These are phyloP conservation scores for Solenopsis invicta DNA, from an alignment of 1,140 invertebrate genomes.

Conservation along the genomic window DNA sequence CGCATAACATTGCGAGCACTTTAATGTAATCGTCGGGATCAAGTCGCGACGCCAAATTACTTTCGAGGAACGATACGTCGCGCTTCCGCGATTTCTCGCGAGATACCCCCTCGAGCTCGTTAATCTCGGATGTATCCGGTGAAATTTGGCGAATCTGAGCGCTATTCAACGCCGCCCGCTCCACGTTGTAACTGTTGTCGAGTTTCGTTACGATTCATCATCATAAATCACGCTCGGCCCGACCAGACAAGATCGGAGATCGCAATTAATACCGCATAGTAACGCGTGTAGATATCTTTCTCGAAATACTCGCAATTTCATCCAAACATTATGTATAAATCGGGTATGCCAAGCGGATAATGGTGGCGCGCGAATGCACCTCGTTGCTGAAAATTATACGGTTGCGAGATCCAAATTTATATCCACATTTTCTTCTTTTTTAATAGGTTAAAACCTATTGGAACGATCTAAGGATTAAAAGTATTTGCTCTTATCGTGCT, in stretches of 20 bases:
- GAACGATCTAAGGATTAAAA: constrained; percentile 16
- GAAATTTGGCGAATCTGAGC: constrained; percentile 59
- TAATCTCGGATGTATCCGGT: constrained; percentile 62
- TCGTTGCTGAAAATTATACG: not conserved
- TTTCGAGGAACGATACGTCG: constrained; percentile 48
- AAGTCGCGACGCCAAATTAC: constrained; percentile 51
- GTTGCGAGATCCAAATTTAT: not conserved
- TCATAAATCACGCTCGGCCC: constrained; percentile 56
- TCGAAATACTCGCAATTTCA: constrained; percentile 33
- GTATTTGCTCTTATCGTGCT: not conserved
- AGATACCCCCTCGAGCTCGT: constrained; percentile 44
- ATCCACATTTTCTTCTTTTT: not conserved
- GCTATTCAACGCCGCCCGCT: constrained; percentile 32
- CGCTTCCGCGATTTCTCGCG: constrained; percentile 59
- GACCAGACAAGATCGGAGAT: constrained; percentile 44
- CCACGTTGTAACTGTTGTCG: constrained; percentile 39
- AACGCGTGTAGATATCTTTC: constrained; percentile 43
- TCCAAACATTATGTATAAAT: constrained; percentile 30
- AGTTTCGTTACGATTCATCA: constrained; percentile 63
- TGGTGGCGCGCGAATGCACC: not conserved
- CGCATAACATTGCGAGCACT: constrained; percentile 29
- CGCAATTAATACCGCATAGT: constrained; percentile 51
- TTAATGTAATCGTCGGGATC: constrained; percentile 56
- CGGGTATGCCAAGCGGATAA: not conserved
- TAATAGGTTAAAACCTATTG: not conserved